Percentiles rank a stretch among this genome's conserved stretches.
Conservation (phyloP, 1,140 invertebrate species). For the Solenopsis invicta region DNA sequence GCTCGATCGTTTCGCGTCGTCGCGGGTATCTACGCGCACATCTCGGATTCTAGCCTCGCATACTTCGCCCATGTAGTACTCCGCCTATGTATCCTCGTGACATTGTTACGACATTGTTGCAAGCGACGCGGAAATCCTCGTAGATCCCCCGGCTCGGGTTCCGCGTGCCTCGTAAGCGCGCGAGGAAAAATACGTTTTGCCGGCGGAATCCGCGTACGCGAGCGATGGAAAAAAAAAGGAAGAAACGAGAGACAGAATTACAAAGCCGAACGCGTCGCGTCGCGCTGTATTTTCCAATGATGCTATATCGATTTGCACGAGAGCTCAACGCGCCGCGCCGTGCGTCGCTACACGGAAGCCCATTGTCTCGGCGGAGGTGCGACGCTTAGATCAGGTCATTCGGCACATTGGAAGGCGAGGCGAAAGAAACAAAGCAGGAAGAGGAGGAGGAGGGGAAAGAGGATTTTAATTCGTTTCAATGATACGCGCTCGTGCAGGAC, state of each 20-base stretch:
- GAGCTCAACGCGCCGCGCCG: not conserved
- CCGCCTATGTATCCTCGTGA: conserved; percentile 26
- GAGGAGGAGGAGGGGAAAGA: not conserved
- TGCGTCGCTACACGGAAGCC: not conserved
- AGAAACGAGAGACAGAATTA: conserved; percentile 18
- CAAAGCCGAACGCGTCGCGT: conserved; percentile 6
- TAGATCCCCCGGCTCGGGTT: not conserved
- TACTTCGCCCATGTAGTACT: conserved; percentile 12
- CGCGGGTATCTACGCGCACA: not conserved
- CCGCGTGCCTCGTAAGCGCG: not conserved
- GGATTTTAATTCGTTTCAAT: conserved; percentile 34
- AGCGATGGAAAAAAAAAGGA: conserved; percentile 21
- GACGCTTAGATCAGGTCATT: not conserved
- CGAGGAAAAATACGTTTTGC: not conserved
- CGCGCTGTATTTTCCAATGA: conserved; percentile 26
- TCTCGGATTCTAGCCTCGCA: conserved; percentile 17
- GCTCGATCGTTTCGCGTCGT: conserved; percentile 50
- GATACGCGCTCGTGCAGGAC: conserved; percentile 31
- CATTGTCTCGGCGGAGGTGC: not conserved
- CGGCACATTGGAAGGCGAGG: not conserved
- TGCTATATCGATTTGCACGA: conserved; percentile 32
- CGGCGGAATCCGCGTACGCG: not conserved
- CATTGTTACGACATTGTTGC: conserved; percentile 58
- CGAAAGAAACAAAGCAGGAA: not conserved
- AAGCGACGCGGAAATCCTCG: conserved; percentile 53